Conservation (phyloP, 2,797 vertebrate species). For the Leucoraja ocellata region DNA sequence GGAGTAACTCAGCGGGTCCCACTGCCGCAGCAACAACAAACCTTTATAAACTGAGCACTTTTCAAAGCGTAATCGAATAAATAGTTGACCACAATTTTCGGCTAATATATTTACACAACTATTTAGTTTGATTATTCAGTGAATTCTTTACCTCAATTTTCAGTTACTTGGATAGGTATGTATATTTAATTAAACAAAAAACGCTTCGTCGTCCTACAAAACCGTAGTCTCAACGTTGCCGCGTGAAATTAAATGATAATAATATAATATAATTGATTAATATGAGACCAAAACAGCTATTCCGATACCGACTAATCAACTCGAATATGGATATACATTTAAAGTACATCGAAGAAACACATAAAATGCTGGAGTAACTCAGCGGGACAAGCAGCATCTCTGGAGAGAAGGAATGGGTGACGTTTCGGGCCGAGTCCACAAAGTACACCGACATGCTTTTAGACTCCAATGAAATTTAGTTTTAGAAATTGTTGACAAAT, state of each 20-base stretch:
- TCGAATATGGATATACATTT: too few relatives aligned
- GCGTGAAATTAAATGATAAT: not conserved
- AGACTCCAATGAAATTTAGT: not conserved
- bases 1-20: too few relatives aligned
- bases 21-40: not conserved
- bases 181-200: too few relatives aligned
- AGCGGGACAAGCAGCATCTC: too few relatives aligned
- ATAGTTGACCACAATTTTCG: not conserved
- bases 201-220: not conserved
- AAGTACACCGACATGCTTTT: too few relatives aligned
- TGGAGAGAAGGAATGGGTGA: too few relatives aligned
- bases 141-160: not conserved
- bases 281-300: too few relatives aligned
- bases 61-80: not conserved
- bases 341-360: too few relatives aligned
- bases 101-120: not conserved
- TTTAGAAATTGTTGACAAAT: not conserved
- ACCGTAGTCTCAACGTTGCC: not conserved
- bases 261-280: not conserved
- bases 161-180: not conserved
- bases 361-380: too few relatives aligned
- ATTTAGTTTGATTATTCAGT: not conserved
- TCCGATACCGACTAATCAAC: too few relatives aligned
- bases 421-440: too few relatives aligned
- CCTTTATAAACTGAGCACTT: not conserved